Evolutionary conservation across 2,888 invertebrate species (phyloP), one percentile per base, ranked within the genome.

Genomic region (Noctua janthe): DNA sequence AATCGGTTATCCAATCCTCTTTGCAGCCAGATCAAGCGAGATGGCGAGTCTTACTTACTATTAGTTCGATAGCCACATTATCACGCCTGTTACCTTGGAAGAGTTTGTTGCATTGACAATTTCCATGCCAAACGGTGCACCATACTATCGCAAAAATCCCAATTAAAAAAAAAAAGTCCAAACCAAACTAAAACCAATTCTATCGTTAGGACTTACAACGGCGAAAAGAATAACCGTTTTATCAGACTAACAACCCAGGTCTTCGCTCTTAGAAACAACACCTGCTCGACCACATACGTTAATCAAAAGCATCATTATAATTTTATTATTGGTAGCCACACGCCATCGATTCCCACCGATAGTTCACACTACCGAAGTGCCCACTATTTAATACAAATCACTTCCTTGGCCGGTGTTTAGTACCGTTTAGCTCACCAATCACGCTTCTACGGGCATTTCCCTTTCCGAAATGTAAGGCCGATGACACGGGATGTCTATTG

Each of bases 391-490:
- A 84, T 84, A 87, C 80, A 72, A 88, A 88, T 87, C 73, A 87
- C 91, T 91, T 92, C 91, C 91, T 87, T 75, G 72, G 74, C 71
- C 71, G 77, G 85, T 83, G 77, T 87, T 86, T 86, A 88, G 82
- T 76, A 74, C 76, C 86, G 87, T 88, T 93, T 91, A 88, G 89
- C 71, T 88, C 76, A 81, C 92, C 70, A 83, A 88, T 92, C 93
- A 93, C 93, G 93, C 86, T 71, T 87, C 87, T 91, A 90, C 87
- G 89, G 89, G 87, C 90, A 92, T 92, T 93, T 93, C 92, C 92
- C 90, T 89, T 92, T 91, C 91, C 92, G 88, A 92, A 91, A 89
- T 84, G 80, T 83, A 73, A 88, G 93, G 92, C 88, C 91, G 92
- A 90, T 91, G 93, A 91, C 91, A 91, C 93, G 91, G 93, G 93